Percentiles rank a stretch among this genome's conserved stretches.
These are phyloP conservation scores for Molanna angustata DNA, from an alignment of 2,888 invertebrate genomes.

Conservation along the genomic window DNA sequence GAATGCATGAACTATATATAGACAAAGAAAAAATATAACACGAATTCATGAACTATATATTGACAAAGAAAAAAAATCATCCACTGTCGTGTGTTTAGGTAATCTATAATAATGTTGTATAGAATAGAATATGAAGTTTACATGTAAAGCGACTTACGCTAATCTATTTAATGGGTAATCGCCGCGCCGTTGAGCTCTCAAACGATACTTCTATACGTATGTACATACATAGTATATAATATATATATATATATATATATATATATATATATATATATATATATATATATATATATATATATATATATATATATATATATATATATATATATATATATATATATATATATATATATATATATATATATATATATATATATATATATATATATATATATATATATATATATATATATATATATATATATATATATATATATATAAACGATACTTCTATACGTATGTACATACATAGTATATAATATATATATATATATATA, in stretches of 20 bases:
- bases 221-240: neutral
- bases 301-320: neutral
- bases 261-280: neutral
- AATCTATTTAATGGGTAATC: neutral
- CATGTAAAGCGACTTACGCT: neutral
- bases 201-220: neutral
- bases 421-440: neutral
- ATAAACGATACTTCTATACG: too few relatives aligned
- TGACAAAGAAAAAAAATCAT: too few relatives aligned
- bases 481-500: too few relatives aligned
- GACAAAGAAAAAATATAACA: too few relatives aligned
- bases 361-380: neutral
- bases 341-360: neutral
- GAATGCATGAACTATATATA: too few relatives aligned
- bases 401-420: neutral
- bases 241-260: neutral
- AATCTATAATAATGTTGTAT: too few relatives aligned
- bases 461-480: too few relatives aligned
- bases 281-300: neutral
- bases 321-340: neutral
- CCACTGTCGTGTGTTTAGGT: too few relatives aligned
- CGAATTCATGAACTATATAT: too few relatives aligned
- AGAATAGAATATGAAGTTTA: too few relatives aligned
- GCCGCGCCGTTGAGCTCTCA: too few relatives aligned
- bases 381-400: neutral